Percentiles rank a stretch among this genome's conserved stretches.
phyloP scores from a whole-genome alignment of 2,113 vertebrate species.

The Zosterops lateralis region DNA sequence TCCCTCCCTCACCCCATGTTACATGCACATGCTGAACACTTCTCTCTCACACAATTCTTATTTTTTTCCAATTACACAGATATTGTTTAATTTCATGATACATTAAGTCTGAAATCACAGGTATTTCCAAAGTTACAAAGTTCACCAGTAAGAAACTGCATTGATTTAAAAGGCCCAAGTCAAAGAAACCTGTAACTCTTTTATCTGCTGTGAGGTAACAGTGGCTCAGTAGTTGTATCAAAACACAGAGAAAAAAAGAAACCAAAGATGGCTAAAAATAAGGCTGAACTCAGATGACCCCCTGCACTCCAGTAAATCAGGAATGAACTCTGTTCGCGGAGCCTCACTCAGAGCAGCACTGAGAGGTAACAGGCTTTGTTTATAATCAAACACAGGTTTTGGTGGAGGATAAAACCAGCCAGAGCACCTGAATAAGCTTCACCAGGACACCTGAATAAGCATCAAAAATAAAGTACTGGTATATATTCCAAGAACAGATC shows the following conservation, averaged over 20 bases:
- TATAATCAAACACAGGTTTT: not conserved
- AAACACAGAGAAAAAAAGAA: not conserved
- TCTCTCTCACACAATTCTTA: not conserved
- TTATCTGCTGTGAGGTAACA: not conserved
- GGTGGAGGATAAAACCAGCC: not conserved
- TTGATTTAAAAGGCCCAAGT: not conserved
- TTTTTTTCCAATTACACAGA: not conserved
- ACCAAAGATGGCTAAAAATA: slow-evolving; percentile 49
- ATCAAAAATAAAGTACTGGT: not conserved
- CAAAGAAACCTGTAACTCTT: not conserved
- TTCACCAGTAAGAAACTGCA: not conserved
- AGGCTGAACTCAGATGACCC: slow-evolving; percentile 50
- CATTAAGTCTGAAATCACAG: not conserved
- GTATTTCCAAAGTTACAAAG: not conserved
- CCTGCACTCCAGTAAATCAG: slow-evolving; percentile 19
- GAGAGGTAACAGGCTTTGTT: not conserved
- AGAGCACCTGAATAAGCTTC: not conserved
- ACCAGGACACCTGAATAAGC: not conserved
- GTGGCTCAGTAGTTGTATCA: not conserved
- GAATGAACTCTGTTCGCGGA: slow-evolving; percentile 16
- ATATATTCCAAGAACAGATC: not conserved
- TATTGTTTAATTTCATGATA: not conserved
- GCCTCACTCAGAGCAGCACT: not conserved
- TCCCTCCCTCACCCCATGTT: not conserved
- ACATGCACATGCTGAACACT: not conserved